Percentiles rank a stretch among this genome's conserved stretches.
These are phyloP conservation scores for Cavia porcellus DNA, from an alignment of 2,113 vertebrate species.

Conservation along the genomic window DNA sequence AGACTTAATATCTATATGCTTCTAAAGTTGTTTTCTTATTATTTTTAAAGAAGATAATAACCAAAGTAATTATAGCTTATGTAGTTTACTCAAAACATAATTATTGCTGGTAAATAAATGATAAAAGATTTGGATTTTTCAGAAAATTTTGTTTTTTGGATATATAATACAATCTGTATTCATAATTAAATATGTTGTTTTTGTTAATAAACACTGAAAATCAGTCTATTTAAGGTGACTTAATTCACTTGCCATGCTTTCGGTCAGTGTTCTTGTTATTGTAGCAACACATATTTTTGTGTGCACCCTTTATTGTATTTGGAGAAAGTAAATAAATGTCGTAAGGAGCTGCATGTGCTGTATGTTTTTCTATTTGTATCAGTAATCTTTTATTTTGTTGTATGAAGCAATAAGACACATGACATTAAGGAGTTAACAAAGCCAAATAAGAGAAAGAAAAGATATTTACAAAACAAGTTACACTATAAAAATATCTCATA, in stretches of 20 bases:
- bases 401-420: not conserved
- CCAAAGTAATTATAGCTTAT: not conserved
- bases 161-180: constrained; percentile 62
- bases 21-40: not conserved
- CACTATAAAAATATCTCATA: not conserved
- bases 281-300: not conserved
- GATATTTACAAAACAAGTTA: not conserved
- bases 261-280: constrained; percentile 6
- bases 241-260: constrained; percentile 50
- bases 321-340: not conserved
- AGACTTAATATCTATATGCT: not conserved
- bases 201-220: constrained; percentile 35
- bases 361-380: not conserved
- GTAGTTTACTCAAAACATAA: constrained; percentile 48
- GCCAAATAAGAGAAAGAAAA: not conserved
- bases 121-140: not conserved
- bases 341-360: not conserved
- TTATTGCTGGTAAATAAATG: constrained; percentile 26
- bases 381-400: not conserved
- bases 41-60: not conserved
- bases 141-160: constrained; percentile 23
- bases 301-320: not conserved
- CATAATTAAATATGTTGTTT: constrained; percentile 65
- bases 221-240: not conserved
- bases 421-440: constrained; percentile 1